Evolutionary conservation across 2,113 vertebrate genomes (phyloP), one percentile per base, ranked within the genome.

Genomic region (Catagonus wagneri): DNA sequence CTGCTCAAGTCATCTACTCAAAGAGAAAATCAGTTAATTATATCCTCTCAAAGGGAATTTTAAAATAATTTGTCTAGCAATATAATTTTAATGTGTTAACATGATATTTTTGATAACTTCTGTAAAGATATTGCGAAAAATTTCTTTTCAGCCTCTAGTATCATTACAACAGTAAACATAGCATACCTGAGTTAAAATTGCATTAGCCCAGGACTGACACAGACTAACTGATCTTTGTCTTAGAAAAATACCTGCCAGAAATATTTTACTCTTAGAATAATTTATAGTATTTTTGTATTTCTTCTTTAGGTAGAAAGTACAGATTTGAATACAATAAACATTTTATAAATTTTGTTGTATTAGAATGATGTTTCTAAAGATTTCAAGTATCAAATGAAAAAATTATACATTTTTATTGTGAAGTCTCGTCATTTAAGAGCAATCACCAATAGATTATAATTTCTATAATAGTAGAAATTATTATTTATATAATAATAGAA

Each of bases 221-320:
- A 75, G 25, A 23, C 16, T 74, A 54, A 22, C 19, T 96, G 68
- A 93, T 93, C 56, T 71, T 68, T 94, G 32, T 32, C 50, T 91
- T 95, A 81, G 71, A 92, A 95, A 95, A 96, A 93, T 65, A 79
- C 1, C 60, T 54, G 7, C 61, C 72, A 91, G 36, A 79, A 96
- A 80, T 90, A 74, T 27, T 90, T 92, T 83, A 60, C 89, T 75
- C 44, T 80, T 92, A 50, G n/a, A 80, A 71, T 92, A 85, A 78
- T 86, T 94, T 90, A 34, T 65, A 83, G 50, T 54, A 81, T 72
- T 80, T 94, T 94, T 83, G 9, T 65, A 60, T 79, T 71, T 92
- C 16, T 75, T 61, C 13, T 89, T 71, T 23, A 81, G 60, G 9
- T 76, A 63, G 14, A 74, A 92, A 81, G 34, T 71, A 36, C 27